Evolutionary conservation across 2,797 vertebrate genomes (phyloP).

Genomic region (Siniperca obscura): DNA sequence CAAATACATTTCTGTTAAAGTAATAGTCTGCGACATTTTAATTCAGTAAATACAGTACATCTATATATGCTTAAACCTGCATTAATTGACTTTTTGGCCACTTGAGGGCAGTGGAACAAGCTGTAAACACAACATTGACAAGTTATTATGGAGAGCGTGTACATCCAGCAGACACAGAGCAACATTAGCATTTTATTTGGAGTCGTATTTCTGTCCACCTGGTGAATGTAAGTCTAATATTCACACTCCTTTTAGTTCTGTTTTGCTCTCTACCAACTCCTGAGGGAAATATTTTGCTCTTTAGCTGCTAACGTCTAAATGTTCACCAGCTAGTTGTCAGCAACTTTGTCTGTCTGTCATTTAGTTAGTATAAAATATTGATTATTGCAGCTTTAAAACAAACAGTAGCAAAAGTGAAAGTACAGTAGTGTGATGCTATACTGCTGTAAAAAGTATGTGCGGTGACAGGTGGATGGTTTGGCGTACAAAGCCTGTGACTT

Average conservation of each 20-base stretch:
- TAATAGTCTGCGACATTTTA: not conserved
- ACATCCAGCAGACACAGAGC: too few species aligned
- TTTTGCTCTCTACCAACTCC: too few species aligned
- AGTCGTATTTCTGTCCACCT: too few species aligned
- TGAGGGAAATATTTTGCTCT: not conserved
- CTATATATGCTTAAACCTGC: not conserved
- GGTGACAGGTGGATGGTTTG: not conserved
- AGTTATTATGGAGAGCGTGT: too few species aligned
- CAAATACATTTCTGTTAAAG: not conserved
- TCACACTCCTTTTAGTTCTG: too few species aligned
- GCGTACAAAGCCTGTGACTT: constrained; percentile 1
- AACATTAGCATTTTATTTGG: too few species aligned
- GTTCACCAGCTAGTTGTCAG: not conserved
- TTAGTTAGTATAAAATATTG: not conserved
- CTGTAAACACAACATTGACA: too few species aligned
- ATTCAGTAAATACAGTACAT: not conserved
- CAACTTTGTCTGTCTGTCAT: not conserved
- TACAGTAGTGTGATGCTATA: not conserved
- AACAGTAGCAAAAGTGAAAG: not conserved
- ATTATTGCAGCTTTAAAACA: not conserved
- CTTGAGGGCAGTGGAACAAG: too few species aligned
- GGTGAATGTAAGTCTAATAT: too few species aligned
- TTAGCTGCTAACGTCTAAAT: not conserved
- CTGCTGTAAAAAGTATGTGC: not conserved
- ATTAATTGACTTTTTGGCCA: not conserved